Conservation (phyloP, 2,113 vertebrate genomes). For the Arvicanthis niloticus region DNA sequence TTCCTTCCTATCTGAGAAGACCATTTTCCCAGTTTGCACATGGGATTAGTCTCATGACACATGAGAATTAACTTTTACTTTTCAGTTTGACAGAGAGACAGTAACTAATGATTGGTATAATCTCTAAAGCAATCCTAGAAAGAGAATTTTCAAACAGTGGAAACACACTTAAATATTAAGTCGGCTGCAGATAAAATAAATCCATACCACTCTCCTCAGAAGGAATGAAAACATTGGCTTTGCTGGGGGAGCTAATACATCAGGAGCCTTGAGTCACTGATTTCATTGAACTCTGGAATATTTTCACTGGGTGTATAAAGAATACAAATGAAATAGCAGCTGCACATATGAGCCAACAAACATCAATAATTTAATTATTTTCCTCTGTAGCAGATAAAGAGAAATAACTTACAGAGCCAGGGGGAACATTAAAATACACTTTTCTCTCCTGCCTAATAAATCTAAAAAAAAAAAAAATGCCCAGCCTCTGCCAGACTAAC, state of each 20-base stretch:
- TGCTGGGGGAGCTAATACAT: constrained; percentile 45
- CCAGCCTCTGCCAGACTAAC: constrained; percentile 68
- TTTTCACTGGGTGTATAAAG: constrained; percentile 55
- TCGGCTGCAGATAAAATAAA: constrained; percentile 60
- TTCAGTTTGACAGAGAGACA: not conserved
- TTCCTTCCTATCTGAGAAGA: not conserved
- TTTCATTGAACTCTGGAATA: constrained; percentile 64
- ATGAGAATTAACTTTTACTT: not conserved
- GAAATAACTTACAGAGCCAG: constrained; percentile 71
- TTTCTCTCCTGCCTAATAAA: constrained; percentile 76
- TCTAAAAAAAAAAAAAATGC: constrained; percentile 73
- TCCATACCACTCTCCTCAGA: constrained; percentile 33
- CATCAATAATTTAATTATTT: constrained; percentile 81
- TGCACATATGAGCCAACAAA: constrained; percentile 49
- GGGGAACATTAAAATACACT: constrained; percentile 71
- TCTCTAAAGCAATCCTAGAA: constrained; percentile 8
- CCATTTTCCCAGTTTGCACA: not conserved
- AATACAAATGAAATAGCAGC: constrained; percentile 73
- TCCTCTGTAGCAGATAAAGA: constrained; percentile 66
- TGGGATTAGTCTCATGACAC: not conserved
- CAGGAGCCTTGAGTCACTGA: constrained; percentile 50
- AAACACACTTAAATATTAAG: constrained; percentile 47
- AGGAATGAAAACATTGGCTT: constrained; percentile 63
- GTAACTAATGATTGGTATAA: constrained; percentile 13
- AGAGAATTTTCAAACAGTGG: not conserved